Evolutionary conservation across 2,888 invertebrate genomes (phyloP).

Genomic region (Gymnosoma rotundatum): DNA sequence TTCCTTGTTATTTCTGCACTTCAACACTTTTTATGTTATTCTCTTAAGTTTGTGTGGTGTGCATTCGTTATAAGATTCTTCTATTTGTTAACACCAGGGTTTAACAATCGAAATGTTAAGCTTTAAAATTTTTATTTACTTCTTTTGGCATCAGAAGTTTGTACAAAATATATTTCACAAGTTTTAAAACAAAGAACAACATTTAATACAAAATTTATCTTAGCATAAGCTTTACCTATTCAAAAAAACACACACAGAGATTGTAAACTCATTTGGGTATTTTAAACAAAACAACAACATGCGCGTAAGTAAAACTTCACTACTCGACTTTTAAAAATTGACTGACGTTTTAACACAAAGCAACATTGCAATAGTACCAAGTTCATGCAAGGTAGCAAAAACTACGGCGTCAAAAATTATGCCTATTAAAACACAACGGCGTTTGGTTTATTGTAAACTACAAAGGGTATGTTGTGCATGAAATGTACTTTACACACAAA

Average conservation of each 20-base stretch:
- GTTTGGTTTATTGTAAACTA: not conserved
- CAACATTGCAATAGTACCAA: constrained; percentile 59
- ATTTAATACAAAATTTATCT: constrained; percentile 6
- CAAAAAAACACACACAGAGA: constrained; percentile 52
- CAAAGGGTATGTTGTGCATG: not conserved
- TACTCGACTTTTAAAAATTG: constrained; percentile 63
- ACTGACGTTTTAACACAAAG: constrained; percentile 59
- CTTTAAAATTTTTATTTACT: not conserved
- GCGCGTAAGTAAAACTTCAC: constrained; percentile 40
- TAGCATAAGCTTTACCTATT: constrained; percentile 46
- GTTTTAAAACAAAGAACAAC: constrained; percentile 3
- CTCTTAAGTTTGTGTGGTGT: constrained; percentile 18
- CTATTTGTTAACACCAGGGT: not conserved
- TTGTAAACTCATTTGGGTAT: constrained; percentile 49
- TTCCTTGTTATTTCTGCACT: constrained; percentile 50
- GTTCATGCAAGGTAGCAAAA: not conserved
- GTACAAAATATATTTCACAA: not conserved
- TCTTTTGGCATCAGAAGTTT: not conserved
- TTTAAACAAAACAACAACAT: constrained; percentile 51
- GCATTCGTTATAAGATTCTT: constrained; percentile 3
- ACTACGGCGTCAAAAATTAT: not conserved
- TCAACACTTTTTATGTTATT: constrained; percentile 62
- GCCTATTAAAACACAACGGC: not conserved
- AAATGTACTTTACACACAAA: not conserved
- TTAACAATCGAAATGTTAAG: constrained; percentile 32